phyloP scores from a whole-genome alignment of 2,888 invertebrate species.

The Tipula vernalis region DNA sequence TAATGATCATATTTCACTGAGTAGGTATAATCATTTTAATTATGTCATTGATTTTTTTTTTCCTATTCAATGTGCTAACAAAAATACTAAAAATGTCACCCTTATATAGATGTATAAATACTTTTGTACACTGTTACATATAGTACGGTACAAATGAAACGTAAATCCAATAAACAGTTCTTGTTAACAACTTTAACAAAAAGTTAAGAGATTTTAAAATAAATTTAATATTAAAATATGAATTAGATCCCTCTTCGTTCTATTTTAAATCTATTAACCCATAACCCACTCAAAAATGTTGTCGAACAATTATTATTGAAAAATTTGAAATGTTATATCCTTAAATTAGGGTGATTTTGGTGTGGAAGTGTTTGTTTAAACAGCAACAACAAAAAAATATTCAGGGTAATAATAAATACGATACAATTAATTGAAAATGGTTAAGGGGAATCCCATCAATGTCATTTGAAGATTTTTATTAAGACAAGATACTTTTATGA shows the following conservation, averaged over 20 bases:
- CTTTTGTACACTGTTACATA: background rate
- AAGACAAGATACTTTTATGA: background rate
- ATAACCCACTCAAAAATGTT: background rate
- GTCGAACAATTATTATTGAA: background rate
- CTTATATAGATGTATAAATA: background rate
- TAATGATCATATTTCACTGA: background rate
- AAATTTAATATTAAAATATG: background rate
- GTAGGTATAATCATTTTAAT: background rate
- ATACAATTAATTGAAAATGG: background rate
- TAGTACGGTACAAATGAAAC: background rate
- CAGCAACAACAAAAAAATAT: background rate
- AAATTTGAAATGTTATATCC: background rate
- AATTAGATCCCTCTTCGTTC: background rate
- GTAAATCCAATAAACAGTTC: background rate
- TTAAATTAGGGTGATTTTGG: background rate
- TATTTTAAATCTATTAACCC: background rate
- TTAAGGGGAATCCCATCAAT: background rate
- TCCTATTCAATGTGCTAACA: background rate
- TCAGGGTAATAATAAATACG: background rate
- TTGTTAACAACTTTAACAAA: background rate
- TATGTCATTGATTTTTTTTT: background rate
- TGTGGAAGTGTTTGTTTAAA: background rate
- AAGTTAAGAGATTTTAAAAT: background rate
- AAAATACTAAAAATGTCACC: background rate
- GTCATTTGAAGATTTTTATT: background rate